Base-by-base conservation (phyloP, 2,888 invertebrate species). In the Selenia dentaria region DNA sequence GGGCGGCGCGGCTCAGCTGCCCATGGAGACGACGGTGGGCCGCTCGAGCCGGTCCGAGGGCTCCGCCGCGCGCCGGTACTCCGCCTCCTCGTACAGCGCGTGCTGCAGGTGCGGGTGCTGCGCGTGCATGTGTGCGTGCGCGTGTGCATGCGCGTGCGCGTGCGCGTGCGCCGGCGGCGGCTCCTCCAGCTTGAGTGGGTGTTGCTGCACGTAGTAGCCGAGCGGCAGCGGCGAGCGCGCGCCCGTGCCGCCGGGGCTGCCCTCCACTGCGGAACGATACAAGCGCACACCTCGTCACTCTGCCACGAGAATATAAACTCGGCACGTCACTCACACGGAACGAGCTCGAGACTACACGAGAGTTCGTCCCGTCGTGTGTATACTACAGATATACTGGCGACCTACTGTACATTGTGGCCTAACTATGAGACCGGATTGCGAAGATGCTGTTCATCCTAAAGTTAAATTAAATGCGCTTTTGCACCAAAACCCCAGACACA, bases 11-110 rank as follows among this genome's bases (percentile, higher is more conserved):
- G 38, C 32, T 85, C 83, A 87, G 79, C 87, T 86, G 70, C 83
- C 85, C 68, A 92, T 72, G 49, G 92, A 91, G 18, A 92, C 92
- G 46, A 92, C 92, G 44, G 91, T 88, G 53, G 91, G 85, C 46
- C 92, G 85, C 14, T 92, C 92, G 40, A 82, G 69, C 22, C 89
- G 89, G 38, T 78, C 79, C 54, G 45, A 45, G 26, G 54, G 16
- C 39, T 75, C 78, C 53, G 64, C 68, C 46, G 62, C 70, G 70
- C 74, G 75, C 46, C 79, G 71, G 76, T 70, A 78, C 65, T 74
- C 77, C 45, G 32, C 57, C 42, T 73, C 76, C 49, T 72, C 74
- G 70, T 68, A 67, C 62, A 64, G 82, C 71, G 55, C 66, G 57
- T 53, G 80, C 47, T 47, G 52, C 40, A 33, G 40, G 28, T 27